Evolutionary conservation across 2,797 vertebrate genomes (phyloP), one percentile per base, ranked within the genome.

Genomic region (Steatocranus sp.): DNA sequence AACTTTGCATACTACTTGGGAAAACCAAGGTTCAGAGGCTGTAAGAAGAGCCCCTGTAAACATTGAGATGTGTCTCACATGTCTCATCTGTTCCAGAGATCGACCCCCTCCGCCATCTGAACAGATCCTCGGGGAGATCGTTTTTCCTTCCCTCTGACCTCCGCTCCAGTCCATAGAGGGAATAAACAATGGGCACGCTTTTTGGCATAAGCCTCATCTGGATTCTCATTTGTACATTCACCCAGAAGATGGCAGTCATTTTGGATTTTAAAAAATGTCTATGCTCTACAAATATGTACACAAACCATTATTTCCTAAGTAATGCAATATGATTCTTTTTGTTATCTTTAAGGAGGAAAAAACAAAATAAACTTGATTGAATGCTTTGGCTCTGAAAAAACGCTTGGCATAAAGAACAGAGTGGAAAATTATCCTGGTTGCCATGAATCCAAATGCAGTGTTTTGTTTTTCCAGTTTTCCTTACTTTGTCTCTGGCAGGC

Each of bases 391-490:
- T 87, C 30, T 78, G 6, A 76, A 76, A 70, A 70, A 32, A 7
- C 3, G 2, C 51, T 23, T 92, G 91, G 89, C 88, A 88, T 32
- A 79, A 36, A 20, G 5, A 70, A 30, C 23, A 34, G 11, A 75
- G 58, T 34, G 78, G 70, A 83, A 89, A 78, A 89, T 79, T 0
- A 86, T 58, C n/a, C 27, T 5, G 30, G 88, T 83, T 91, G 87
- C 80, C 76, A 84, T 81, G 87, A 89, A 89, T 86, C 75, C 79
- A 86, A 83, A 83, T 17, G 82, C 50, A 77, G 3, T 87, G 83
- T 86, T 93, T 87, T 81, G 54, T 87, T 87, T 88, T 88, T 80
- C 86, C 73, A 79, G 15, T 51, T 83, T 63, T 51, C 51, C 66
- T 90, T 75, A 76, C 63, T 81, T 88, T 68, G 77, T 56, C 50